Conservation (phyloP, 2,888 invertebrate genomes). For the Helleia helle region DNA sequence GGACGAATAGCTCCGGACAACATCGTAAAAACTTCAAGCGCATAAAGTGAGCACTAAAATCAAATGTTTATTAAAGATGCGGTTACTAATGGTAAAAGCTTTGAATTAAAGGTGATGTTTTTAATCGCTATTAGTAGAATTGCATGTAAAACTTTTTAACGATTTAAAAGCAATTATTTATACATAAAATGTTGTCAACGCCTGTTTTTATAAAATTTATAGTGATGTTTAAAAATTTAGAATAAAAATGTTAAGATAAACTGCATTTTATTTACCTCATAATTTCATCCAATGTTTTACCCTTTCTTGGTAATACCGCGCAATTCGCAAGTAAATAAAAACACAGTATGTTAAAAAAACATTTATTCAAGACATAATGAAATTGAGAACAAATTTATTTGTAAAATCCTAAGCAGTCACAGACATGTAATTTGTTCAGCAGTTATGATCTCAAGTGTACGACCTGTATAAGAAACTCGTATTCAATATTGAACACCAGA, state of each 20-base stretch:
- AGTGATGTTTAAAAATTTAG: neutral
- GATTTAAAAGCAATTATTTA: neutral
- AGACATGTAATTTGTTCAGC: too few species aligned
- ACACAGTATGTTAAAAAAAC: too few species aligned
- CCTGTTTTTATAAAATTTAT: neutral
- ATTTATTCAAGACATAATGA: too few species aligned
- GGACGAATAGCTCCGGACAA: slow-evolving; percentile 7
- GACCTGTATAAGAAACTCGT: too few species aligned
- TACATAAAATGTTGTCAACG: neutral
- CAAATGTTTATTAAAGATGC: slow-evolving; percentile 15
- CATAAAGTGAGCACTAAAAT: slow-evolving; percentile 17
- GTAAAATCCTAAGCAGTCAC: too few species aligned
- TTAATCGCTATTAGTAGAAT: neutral
- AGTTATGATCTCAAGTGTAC: too few species aligned
- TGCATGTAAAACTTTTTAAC: neutral
- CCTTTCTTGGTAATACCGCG: too few species aligned
- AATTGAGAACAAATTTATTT: too few species aligned
- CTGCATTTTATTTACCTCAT: too few species aligned
- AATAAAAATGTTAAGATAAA: neutral
- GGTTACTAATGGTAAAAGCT: slow-evolving; percentile 13
- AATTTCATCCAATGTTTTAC: too few species aligned
- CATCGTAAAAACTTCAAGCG: slow-evolving; percentile 12
- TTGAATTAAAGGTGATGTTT: neutral
- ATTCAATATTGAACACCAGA: too few species aligned
- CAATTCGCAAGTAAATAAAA: too few species aligned